Conservation (phyloP, 2,797 vertebrate species). For the Gallirallus australis region DNA sequence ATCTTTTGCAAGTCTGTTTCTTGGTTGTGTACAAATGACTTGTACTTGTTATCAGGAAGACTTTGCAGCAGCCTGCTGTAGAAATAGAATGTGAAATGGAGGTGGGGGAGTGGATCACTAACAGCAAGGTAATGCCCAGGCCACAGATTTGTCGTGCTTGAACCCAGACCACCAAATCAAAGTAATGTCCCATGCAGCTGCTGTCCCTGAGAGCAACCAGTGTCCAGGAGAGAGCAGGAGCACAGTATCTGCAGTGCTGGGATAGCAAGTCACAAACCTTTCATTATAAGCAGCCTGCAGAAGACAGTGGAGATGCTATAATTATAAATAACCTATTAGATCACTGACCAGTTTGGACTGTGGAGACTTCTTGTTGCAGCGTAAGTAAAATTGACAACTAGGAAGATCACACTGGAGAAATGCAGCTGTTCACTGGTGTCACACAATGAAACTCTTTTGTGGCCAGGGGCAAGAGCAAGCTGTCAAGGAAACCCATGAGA, state of each 20-base stretch:
- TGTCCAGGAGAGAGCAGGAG: background rate
- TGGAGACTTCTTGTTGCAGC: background rate
- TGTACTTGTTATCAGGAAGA: background rate
- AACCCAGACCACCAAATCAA: background rate
- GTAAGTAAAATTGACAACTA: background rate
- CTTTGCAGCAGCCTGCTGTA: background rate
- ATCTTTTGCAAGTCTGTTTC: background rate
- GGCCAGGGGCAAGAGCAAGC: background rate
- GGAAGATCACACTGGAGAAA: background rate
- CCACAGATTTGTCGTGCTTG: background rate
- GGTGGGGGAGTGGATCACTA: rapidly evolving
- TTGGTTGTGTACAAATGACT: background rate
- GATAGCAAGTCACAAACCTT: background rate
- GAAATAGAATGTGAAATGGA: background rate
- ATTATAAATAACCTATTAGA: background rate
- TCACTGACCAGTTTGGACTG: background rate
- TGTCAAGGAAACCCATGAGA: background rate
- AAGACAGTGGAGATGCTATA: background rate
- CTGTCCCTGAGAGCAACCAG: background rate
- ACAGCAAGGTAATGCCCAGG: background rate
- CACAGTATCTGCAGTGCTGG: background rate
- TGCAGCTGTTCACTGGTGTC: background rate
- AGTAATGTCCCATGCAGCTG: background rate
- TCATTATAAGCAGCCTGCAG: background rate
- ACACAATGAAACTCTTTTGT: background rate